These are phyloP conservation scores for Polymixis lichenea DNA, from an alignment of 2,888 invertebrate genomes.

Conservation along the genomic window DNA sequence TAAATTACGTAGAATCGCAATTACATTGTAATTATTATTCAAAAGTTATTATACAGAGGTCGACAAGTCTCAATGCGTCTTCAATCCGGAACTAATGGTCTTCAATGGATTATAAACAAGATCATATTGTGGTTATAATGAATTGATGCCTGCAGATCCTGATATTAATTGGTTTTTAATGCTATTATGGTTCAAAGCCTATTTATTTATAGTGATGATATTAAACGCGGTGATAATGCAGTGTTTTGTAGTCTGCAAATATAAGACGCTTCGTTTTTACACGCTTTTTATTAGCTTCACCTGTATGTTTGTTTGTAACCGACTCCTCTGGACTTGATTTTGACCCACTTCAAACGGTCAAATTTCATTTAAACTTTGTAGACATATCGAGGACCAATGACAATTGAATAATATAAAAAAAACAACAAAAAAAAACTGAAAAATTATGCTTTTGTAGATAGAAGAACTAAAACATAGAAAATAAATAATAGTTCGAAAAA, in stretches of 20 bases:
- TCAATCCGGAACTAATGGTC: slow-evolving; percentile 62
- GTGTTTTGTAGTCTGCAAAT: background rate
- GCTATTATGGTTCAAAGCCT: slow-evolving; percentile 6
- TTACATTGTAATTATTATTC: slow-evolving; percentile 61
- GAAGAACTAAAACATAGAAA: too few relatives aligned
- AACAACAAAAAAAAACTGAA: too few relatives aligned
- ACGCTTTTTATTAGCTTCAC: too few relatives aligned
- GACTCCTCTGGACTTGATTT: too few relatives aligned
- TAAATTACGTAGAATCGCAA: slow-evolving; percentile 59
- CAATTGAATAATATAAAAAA: too few relatives aligned
- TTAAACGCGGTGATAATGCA: background rate
- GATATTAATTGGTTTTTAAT: slow-evolving; percentile 52
- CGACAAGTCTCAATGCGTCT: slow-evolving; percentile 51
- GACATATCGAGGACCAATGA: too few relatives aligned
- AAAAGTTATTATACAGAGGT: slow-evolving; percentile 57
- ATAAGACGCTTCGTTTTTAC: background rate
- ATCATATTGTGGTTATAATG: slow-evolving; percentile 48
- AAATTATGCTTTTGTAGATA: too few relatives aligned
- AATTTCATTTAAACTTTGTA: too few relatives aligned
- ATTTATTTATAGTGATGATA: slow-evolving; percentile 26
- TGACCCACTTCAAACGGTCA: too few relatives aligned
- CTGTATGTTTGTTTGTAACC: too few relatives aligned
- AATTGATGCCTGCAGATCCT: slow-evolving; percentile 29
- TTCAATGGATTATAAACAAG: slow-evolving; percentile 57
- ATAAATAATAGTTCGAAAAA: too few relatives aligned